phyloP scores from a whole-genome alignment of 2,113 vertebrate genomes.

The Phoxinus phoxinus region DNA sequence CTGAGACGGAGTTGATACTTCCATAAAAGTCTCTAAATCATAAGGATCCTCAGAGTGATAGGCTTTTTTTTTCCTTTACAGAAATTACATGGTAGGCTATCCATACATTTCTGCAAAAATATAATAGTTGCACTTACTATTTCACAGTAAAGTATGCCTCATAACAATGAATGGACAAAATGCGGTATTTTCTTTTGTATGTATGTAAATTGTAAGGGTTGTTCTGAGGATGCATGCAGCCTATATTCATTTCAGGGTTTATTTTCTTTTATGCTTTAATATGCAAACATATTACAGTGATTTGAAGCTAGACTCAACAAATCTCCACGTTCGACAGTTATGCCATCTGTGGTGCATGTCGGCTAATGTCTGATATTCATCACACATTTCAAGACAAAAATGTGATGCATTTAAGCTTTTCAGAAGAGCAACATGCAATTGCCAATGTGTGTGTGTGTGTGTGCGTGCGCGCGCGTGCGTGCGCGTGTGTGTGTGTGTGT shows the following conservation, averaged over 20 bases:
- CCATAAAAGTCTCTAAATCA: background rate
- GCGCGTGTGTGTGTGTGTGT: slow-evolving; percentile 16
- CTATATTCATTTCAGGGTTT: background rate
- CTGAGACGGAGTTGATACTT: background rate
- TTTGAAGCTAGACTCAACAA: slow-evolving; percentile 66
- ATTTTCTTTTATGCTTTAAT: slow-evolving; percentile 3
- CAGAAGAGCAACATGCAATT: slow-evolving; percentile 10
- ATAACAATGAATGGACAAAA: background rate
- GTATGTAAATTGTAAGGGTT: background rate
- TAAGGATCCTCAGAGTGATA: background rate
- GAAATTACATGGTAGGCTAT: no score
- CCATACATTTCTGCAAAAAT: background rate
- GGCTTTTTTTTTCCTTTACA: no score
- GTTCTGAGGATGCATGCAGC: background rate
- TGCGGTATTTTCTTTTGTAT: background rate
- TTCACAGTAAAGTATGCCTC: no score
- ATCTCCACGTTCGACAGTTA: slow-evolving; percentile 68
- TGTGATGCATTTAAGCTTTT: slow-evolving; percentile 65
- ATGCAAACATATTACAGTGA: slow-evolving; percentile 48
- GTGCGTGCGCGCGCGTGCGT: background rate
- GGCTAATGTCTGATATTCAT: slow-evolving; percentile 71
- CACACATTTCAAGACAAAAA: slow-evolving; percentile 65
- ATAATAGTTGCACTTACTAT: background rate
- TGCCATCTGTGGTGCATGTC: slow-evolving; percentile 73
- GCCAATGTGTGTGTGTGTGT: background rate